Base-by-base conservation (phyloP, 2,113 vertebrate genomes). In the Megalops atlanticus region DNA sequence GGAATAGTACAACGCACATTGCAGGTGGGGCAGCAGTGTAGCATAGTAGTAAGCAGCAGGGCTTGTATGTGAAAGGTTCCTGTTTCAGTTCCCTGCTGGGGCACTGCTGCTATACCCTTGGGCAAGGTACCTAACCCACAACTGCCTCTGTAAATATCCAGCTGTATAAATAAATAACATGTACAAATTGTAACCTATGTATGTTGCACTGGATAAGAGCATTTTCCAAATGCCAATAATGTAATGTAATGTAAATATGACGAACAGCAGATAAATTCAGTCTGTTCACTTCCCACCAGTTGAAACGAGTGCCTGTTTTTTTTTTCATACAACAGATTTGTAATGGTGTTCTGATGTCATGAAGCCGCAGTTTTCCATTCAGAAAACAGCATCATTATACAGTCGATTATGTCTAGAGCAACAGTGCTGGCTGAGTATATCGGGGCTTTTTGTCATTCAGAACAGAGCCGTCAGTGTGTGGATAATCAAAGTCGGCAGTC, bases 401-500 rank as follows among this genome's bases (percentile, higher is more conserved):
- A n/a, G 8, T 31, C 24, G 74, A 38, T 27, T 49, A 21, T 43
- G 47, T 39, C 24, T 39, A 7, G 35, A 76, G 18, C 54, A 27
- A n/a, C 33, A 18, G 11, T 21, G 18, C 31, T 47, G 18, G 24
- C 33, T 18, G 41, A n/a, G 31, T 24, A 6, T 18, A 33, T 70
- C 35, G 31, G 12, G 58, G 10, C 21, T 33, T 7, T 45, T 64
- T 35, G 45, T 79, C 73, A 77, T 54, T 80, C 79, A 39, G 79
- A 83, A 77, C 76, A 74, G 68, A 47, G 33, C 82, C 88, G 87
- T 91, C 89, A 89, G 90, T 90, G 87, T 86, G 89, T 74, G 76
- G 15, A 81, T 92, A 92, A 93, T 93, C 87, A 89, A 86, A 92
- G n/a, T 86, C 81, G 91, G 90, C 91, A 91, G 91, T 88, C 88